These are phyloP conservation scores for Aspidoscelis tigris DNA, from an alignment of 2,113 vertebrate genomes.

Conservation along the genomic window DNA sequence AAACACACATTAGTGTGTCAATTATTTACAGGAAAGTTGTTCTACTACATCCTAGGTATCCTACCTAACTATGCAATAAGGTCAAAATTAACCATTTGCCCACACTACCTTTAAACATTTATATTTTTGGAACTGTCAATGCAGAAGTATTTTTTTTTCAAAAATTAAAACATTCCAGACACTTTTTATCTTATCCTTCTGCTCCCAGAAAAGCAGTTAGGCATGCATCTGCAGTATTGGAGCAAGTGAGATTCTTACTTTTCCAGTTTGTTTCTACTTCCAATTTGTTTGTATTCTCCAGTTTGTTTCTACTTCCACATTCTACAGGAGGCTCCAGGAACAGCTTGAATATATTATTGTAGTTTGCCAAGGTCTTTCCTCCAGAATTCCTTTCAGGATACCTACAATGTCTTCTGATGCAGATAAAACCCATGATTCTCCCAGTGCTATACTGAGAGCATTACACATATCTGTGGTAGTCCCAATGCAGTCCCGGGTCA, in stretches of 20 bases:
- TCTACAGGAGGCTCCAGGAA: neutral
- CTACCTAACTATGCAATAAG: neutral
- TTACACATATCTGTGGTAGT: no score
- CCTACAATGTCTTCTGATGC: no score
- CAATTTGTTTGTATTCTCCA: no score
- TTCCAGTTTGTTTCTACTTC: no score
- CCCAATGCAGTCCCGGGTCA: no score
- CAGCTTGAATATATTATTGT: neutral
- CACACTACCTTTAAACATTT: neutral
- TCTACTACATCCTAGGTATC: neutral
- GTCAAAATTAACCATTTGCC: neutral
- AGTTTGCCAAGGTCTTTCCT: neutral
- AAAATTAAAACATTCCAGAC: neutral
- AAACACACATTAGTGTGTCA: neutral
- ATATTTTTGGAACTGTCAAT: neutral
- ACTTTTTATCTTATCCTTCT: neutral
- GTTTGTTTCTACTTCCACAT: no score
- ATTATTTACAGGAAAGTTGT: neutral
- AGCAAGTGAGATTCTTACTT: neutral
- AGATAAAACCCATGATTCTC: no score
- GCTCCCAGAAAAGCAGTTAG: neutral
- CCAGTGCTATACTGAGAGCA: no score
- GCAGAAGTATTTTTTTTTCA: neutral
- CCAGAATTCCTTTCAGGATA: no score
- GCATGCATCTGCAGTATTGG: neutral